A percentile compares a stretch with the other conserved stretches of the same genome.
Conservation (phyloP, 2,113 vertebrate species). For the Macrotis lagotis region DNA sequence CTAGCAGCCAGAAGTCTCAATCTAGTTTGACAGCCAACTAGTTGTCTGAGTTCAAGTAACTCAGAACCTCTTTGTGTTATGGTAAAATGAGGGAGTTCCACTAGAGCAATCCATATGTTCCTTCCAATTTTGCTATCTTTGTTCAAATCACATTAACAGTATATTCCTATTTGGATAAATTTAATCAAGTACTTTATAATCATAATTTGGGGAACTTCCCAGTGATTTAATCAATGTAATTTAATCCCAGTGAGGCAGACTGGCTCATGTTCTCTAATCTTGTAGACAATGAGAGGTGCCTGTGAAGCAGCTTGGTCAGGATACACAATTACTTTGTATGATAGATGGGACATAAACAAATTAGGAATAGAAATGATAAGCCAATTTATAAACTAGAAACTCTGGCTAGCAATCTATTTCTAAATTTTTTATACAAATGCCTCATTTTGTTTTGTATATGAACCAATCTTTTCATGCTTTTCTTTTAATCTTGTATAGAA, state of each 20-base stretch:
- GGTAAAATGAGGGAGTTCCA: neutral
- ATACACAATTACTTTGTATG: neutral
- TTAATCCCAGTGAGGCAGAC: neutral
- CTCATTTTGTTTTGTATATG: neutral
- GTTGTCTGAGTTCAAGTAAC: neutral
- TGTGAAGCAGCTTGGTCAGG: neutral
- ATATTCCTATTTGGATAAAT: neutral
- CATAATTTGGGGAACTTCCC: neutral
- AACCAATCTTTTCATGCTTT: neutral
- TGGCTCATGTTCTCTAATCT: neutral
- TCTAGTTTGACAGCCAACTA: neutral
- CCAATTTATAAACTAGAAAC: neutral
- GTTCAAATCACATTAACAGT: neutral
- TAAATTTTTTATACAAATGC: neutral
- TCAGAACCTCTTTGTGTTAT: neutral
- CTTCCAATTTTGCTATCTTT: neutral
- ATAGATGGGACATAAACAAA: neutral
- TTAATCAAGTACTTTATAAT: neutral
- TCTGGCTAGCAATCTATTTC: neutral
- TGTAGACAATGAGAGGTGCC: neutral
- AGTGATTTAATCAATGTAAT: neutral
- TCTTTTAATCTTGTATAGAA: neutral
- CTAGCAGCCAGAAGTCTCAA: neutral
- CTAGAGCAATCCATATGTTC: neutral
- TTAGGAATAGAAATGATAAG: neutral